Evolutionary conservation across 2,113 vertebrate species (phyloP), one percentile per base, ranked within the genome.

Genomic region (Psilopsiagon aymara): DNA sequence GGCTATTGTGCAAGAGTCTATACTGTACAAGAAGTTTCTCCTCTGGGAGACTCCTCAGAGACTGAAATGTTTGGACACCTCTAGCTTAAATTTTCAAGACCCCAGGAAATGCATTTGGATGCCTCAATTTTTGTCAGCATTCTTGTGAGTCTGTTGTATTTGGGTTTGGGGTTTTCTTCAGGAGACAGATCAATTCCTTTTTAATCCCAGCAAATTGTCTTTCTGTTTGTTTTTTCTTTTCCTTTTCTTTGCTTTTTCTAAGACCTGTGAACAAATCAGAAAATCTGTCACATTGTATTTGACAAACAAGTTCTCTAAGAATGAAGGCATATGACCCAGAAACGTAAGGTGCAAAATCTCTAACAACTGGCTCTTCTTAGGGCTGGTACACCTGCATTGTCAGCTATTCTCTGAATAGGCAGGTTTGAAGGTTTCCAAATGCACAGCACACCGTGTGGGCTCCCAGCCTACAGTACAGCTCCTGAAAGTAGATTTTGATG

Each of bases 401-500:
- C 84, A 95, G 91, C 87, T 76, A 2, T 73, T 91, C 94, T 79
- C 66, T 70, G 39, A 19, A 60, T 33, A 63, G 28, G 74, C 81
- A 69, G 62, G 28, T 82, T 67, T 41, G 93, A 79, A 95, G 70
- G 57, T 60, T 95, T 66, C 94, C 69, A 41, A 84, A 25, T 46
- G 75, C 63, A 89, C 84, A 64, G 70, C 57, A 29, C 91, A 77
- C 86, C 88, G 82, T 84, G 90, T 82, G 88, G 95, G 86, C 91
- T 96, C 83, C 79, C 8, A 80, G 80, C 90, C 95, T 33, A 24
- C 66, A 90, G 82, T 33, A 55, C 94, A 91, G 92, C 89, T 95
- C 91, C 74, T 9, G 1, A 92, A 94, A 94, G 96, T 84, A 82
- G 86, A 87, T 91, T 96, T 93, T 84, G 91, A 97, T 97, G 91